Conservation (phyloP, 92 coral and sea anemone genomes). For the Palythoa grandis region DNA sequence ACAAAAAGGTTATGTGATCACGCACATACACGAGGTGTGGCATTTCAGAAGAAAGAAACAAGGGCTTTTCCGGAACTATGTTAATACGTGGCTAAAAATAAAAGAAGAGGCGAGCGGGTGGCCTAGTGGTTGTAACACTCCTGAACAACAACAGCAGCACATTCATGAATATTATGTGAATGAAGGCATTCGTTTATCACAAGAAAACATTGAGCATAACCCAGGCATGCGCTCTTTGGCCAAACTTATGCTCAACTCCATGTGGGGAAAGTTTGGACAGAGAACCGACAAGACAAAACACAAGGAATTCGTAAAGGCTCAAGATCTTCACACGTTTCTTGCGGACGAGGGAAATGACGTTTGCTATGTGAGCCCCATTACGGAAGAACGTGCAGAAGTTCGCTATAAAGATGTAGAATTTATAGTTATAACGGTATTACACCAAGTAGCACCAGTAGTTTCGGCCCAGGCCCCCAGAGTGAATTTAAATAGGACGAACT, state of each 20-base stretch:
- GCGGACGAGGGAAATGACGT: no score
- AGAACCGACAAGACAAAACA: not conserved
- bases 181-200: not conserved
- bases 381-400: no score
- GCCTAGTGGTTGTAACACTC: not conserved
- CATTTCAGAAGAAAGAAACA: not conserved
- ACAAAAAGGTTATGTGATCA: not conserved
- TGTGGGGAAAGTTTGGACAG: slow-evolving; percentile 22
- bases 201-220: not conserved
- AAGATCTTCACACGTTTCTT: not conserved
- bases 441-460: no score
- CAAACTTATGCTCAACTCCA: slow-evolving; percentile 4
- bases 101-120: slow-evolving; percentile 23
- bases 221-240: not conserved
- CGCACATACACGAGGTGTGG: slow-evolving; percentile 24
- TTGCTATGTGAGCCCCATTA: no score
- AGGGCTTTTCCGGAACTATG: slow-evolving; percentile 9
- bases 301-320: not conserved
- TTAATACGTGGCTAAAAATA: slow-evolving; percentile 25
- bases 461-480: no score
- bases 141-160: not conserved
- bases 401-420: no score
- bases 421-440: no score
- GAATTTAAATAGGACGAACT: no score
- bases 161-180: not conserved